A percentile compares a stretch with the other conserved stretches of the same genome.
Evolutionary conservation across 2,888 invertebrate species (phyloP).

Genomic region (Anoncus sp.): DNA sequence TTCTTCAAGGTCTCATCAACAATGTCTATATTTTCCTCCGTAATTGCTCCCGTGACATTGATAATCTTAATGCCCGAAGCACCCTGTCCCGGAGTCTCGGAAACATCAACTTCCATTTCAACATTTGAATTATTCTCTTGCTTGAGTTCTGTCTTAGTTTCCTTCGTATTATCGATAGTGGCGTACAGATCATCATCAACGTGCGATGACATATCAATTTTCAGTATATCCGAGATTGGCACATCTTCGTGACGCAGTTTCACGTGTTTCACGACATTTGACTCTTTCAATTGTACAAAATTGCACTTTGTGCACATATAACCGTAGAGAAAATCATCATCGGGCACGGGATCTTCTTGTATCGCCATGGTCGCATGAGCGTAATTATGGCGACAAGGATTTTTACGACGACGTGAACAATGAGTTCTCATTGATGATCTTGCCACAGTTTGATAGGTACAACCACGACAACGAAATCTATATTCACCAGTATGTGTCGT

Average conservation of each 20-base stretch:
- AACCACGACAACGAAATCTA: slow-evolving; percentile 87
- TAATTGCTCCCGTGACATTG: slow-evolving; percentile 6
- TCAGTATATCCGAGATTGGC: slow-evolving; percentile 83
- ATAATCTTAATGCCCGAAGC: background rate
- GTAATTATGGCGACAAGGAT: slow-evolving; percentile 70
- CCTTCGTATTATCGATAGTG: slow-evolving; percentile 23
- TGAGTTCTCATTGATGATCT: slow-evolving; percentile 79
- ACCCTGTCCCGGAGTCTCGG: background rate
- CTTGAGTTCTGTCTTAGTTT: slow-evolving; percentile 69
- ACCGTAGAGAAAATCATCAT: slow-evolving; percentile 82
- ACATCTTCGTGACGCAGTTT: slow-evolving; percentile 84
- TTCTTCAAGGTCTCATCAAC: slow-evolving; percentile 56
- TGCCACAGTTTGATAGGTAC: slow-evolving; percentile 82
- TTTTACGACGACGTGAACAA: slow-evolving; percentile 73
- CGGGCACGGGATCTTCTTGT: slow-evolving; percentile 72
- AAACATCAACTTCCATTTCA: slow-evolving; percentile 19
- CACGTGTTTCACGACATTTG: slow-evolving; percentile 87
- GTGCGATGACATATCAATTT: slow-evolving; percentile 80
- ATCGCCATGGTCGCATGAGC: slow-evolving; percentile 67
- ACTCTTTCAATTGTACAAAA: slow-evolving; percentile 88
- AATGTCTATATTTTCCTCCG: slow-evolving; percentile 38
- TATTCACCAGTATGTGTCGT: slow-evolving; percentile 92
- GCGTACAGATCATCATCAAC: slow-evolving; percentile 59
- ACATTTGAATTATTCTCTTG: slow-evolving; percentile 51
- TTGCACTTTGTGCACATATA: slow-evolving; percentile 90